phyloP scores from a whole-genome alignment of 2,113 vertebrate genomes.

The Muscicapa adusta region DNA sequence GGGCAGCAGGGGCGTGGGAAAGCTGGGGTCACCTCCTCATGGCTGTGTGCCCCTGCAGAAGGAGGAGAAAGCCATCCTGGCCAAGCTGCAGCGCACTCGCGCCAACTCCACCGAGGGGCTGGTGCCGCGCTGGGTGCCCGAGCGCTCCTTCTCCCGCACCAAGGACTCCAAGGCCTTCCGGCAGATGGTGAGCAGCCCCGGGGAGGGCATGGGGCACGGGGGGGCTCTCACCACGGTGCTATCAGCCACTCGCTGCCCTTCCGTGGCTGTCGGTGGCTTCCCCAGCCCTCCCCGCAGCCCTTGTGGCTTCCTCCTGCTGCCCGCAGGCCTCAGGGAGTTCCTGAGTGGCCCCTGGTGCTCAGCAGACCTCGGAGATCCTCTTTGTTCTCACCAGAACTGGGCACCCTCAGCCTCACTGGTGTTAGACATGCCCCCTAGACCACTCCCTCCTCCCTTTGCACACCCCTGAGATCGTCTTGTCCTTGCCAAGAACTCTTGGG shows the following conservation, averaged over 20 bases:
- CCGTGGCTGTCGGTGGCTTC: background rate
- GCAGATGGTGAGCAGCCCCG: conserved; percentile 84
- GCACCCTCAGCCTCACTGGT: background rate
- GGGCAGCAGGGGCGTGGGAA: rapidly evolving
- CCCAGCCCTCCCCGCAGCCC: background rate
- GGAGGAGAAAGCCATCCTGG: conserved; percentile 95
- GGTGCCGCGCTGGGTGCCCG: conserved; percentile 91
- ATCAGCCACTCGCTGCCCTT: background rate
- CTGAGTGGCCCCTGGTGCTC: background rate
- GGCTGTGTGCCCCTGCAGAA: conserved; percentile 69
- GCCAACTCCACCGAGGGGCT: conserved; percentile 89
- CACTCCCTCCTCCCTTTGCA: background rate
- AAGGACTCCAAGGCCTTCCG: conserved; percentile 97
- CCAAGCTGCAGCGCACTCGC: conserved; percentile 88
- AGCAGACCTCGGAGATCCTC: background rate
- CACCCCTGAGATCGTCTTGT: background rate
- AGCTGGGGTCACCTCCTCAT: background rate
- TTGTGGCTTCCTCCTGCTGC: background rate
- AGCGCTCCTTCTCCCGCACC: conserved; percentile 89
- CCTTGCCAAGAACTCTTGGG: background rate
- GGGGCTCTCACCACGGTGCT: rapidly evolving
- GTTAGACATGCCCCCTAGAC: background rate
- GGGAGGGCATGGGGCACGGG: rapidly evolving
- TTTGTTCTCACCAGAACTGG: background rate
- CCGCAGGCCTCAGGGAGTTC: rapidly evolving